phyloP scores from a whole-genome alignment of 1,140 invertebrate species.

The Trinorchestia longiramus region DNA sequence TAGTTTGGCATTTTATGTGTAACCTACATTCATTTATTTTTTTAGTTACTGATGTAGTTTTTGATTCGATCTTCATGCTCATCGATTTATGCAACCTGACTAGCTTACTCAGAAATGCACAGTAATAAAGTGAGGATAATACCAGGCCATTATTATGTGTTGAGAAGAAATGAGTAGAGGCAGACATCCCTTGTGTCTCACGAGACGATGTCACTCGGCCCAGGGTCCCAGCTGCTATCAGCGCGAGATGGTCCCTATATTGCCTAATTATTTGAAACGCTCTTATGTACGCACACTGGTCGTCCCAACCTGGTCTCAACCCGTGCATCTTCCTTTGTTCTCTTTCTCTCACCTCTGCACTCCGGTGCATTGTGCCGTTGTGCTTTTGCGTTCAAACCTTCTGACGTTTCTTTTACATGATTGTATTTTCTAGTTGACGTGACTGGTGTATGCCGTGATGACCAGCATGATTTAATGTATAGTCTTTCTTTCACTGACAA shows the following conservation, averaged over 20 bases:
- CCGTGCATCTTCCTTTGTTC: not conserved
- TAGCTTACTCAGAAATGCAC: not conserved
- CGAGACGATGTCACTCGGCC: not conserved
- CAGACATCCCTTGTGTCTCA: not conserved
- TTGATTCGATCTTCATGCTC: not conserved
- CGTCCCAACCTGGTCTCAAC: not conserved
- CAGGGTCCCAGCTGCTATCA: slow-evolving; percentile 44
- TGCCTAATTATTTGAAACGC: slow-evolving; percentile 42
- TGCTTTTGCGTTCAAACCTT: not conserved
- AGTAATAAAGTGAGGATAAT: not conserved
- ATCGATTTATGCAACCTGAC: not conserved
- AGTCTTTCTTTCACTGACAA: not conserved
- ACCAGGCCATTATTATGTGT: not conserved
- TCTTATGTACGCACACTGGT: not conserved
- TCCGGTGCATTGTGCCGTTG: not conserved
- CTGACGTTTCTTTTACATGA: not conserved
- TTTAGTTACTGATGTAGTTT: not conserved
- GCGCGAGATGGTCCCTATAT: slow-evolving; percentile 36
- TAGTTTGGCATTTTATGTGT: not conserved
- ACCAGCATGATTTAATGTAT: not conserved
- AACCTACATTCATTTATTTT: not conserved
- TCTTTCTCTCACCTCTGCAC: not conserved
- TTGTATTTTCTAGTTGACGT: not conserved
- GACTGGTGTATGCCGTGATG: not conserved
- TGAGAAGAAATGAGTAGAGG: not conserved